Evolutionary conservation across 2,797 vertebrate species (phyloP).

Genomic region (Protosalanx chinensis): DNA sequence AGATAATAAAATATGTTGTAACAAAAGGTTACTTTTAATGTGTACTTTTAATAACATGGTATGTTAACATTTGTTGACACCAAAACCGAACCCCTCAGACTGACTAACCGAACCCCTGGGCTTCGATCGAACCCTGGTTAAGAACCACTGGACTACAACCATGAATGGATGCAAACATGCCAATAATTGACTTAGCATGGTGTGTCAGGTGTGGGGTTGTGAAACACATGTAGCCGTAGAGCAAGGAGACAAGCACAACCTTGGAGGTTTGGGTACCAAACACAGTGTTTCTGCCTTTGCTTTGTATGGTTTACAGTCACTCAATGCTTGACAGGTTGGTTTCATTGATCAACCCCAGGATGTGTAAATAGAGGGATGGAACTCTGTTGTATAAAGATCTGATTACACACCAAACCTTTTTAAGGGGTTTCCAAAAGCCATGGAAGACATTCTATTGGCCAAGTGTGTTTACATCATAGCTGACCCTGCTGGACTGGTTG

Average conservation of each 20-base stretch:
- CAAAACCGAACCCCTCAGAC: no score
- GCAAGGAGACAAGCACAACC: background rate
- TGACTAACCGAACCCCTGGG: no score
- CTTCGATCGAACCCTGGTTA: no score
- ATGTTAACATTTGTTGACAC: no score
- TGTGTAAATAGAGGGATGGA: background rate
- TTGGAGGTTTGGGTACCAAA: background rate
- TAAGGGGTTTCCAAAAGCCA: background rate
- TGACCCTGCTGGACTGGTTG: background rate
- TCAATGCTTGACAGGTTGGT: slow-evolving; percentile 1
- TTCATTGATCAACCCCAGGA: background rate
- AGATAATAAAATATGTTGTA: background rate
- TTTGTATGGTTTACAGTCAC: background rate
- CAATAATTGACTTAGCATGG: no score
- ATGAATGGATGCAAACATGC: no score
- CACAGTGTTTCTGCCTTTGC: background rate
- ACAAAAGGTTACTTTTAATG: no score
- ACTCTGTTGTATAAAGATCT: background rate
- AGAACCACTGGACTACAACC: no score
- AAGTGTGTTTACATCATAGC: background rate
- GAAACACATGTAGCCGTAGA: no score
- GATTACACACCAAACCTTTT: background rate
- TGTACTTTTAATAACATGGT: no score
- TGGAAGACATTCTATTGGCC: background rate
- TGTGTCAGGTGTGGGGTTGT: background rate